Evolutionary conservation across 2,888 invertebrate genomes (phyloP).

Genomic region (Seira ritae): DNA sequence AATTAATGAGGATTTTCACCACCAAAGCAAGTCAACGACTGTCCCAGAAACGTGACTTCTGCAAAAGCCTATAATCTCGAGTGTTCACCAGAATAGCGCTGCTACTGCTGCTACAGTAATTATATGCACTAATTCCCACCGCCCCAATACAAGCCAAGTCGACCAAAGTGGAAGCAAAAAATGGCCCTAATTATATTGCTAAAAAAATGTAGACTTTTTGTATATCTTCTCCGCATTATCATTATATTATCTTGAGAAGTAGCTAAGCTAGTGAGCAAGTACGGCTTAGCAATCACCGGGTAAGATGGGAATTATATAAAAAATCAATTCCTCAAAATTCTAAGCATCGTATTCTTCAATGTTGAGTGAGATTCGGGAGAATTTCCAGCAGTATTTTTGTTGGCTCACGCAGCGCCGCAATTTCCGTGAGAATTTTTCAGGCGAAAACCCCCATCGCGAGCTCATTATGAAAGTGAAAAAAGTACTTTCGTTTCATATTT

Average conservation of each 20-base stretch:
- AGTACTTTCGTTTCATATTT: slow-evolving; percentile 8
- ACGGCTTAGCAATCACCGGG: not conserved
- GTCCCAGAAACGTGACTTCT: not conserved
- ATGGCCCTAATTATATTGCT: slow-evolving; percentile 5
- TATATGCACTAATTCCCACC: slow-evolving; percentile 18
- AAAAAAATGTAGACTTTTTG: not conserved
- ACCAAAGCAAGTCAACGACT: not conserved
- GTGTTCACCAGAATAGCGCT: not conserved
- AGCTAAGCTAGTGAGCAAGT: no score
- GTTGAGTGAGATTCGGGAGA: not conserved
- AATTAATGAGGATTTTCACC: slow-evolving; percentile 2
- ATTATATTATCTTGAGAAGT: no score
- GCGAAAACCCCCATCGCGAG: not conserved
- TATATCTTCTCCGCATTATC: no score
- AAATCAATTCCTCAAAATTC: slow-evolving; percentile 7
- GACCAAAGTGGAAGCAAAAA: not conserved
- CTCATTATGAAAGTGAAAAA: slow-evolving; percentile 16
- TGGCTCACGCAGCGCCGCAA: slow-evolving; percentile 12
- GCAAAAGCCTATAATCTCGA: not conserved
- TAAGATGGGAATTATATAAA: not conserved
- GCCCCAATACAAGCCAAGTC: not conserved
- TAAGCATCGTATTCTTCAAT: not conserved
- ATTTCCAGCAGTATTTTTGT: not conserved
- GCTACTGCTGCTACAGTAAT: not conserved
- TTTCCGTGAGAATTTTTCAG: not conserved